These are phyloP conservation scores for Apteryx mantelli DNA, from an alignment of 2,113 vertebrate species.

Conservation along the genomic window DNA sequence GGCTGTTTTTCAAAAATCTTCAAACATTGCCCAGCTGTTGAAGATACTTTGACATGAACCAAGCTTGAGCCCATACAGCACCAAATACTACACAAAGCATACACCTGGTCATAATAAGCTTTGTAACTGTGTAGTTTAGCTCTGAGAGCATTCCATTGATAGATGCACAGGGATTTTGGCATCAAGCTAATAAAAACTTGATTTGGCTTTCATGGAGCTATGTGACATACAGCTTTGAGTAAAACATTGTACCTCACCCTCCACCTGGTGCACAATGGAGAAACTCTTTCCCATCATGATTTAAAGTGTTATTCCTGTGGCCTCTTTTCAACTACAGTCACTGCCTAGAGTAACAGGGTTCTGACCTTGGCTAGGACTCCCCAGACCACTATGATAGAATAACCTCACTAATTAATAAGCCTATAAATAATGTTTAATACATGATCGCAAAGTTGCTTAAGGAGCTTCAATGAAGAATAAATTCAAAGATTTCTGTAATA, in stretches of 20 bases:
- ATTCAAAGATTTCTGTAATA: neutral
- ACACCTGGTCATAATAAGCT: neutral
- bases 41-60: neutral
- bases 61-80: neutral
- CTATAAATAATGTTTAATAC: neutral
- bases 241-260: fast-evolving
- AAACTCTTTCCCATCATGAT: fast-evolving
- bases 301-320: fast-evolving
- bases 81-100: neutral
- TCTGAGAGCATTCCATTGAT: fast-evolving
- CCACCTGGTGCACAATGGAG: fast-evolving
- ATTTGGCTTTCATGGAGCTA: neutral
- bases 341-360: neutral
- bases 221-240: neutral
- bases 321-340: neutral
- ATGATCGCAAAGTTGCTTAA: neutral
- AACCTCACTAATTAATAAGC: neutral
- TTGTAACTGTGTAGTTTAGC: fast-evolving
- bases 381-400: fast-evolving
- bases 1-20: neutral
- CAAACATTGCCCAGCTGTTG: neutral
- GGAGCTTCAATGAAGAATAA: neutral
- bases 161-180: neutral
- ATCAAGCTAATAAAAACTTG: neutral
- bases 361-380: neutral